These are phyloP conservation scores for Saccostrea glomerata DNA, from an alignment of 1,140 invertebrate species.

Conservation along the genomic window DNA sequence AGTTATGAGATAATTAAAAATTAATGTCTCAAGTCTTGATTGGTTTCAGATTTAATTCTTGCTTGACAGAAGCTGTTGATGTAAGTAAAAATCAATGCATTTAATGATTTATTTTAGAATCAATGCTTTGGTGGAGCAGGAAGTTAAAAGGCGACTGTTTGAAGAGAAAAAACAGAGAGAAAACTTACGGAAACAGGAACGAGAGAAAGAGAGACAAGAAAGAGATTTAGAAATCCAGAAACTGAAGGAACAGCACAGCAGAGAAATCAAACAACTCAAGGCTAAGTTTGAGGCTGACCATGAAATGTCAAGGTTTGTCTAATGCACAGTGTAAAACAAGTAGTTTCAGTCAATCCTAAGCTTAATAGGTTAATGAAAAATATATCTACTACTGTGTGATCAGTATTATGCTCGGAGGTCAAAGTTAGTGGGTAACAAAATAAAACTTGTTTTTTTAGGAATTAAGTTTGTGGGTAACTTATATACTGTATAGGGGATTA, in stretches of 20 bases:
- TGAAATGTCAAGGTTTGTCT: slow-evolving; percentile 44
- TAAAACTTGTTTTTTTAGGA: too few relatives aligned
- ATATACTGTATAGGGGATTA: too few relatives aligned
- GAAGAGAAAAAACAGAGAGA: slow-evolving; percentile 77
- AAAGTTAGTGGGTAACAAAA: too few relatives aligned
- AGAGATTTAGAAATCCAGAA: slow-evolving; percentile 74
- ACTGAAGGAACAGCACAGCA: slow-evolving; percentile 70
- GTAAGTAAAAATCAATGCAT: not conserved
- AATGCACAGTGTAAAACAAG: too few relatives aligned
- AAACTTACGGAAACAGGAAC: slow-evolving; percentile 67
- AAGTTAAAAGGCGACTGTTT: slow-evolving; percentile 78
- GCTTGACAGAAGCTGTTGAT: not conserved
- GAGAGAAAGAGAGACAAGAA: slow-evolving; percentile 72
- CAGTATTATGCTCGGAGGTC: too few relatives aligned
- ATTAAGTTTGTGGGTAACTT: too few relatives aligned
- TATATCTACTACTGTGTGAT: too few relatives aligned
- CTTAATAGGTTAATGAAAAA: too few relatives aligned
- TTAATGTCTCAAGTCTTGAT: too few relatives aligned
- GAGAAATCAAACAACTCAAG: slow-evolving; percentile 71
- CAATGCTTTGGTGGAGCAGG: slow-evolving; percentile 78
- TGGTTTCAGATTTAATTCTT: not conserved
- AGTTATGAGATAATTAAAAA: too few relatives aligned
- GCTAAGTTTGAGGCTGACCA: slow-evolving; percentile 66
- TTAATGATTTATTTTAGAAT: slow-evolving; percentile 64
- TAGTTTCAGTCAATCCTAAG: too few relatives aligned